These are phyloP conservation scores for Cepphus grylle DNA, from an alignment of 2,113 vertebrate species.

Conservation along the genomic window DNA sequence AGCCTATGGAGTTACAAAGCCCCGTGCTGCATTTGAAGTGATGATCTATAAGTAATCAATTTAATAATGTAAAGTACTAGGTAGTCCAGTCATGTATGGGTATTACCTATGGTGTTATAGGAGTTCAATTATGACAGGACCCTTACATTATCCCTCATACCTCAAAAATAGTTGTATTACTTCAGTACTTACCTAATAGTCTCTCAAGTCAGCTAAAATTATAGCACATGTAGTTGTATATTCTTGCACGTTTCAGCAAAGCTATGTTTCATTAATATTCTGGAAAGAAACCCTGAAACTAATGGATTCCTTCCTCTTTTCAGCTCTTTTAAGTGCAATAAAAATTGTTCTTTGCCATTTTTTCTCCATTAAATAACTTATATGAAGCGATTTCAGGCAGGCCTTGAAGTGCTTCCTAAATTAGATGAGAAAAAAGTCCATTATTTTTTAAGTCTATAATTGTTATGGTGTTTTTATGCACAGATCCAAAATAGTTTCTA, in stretches of 20 bases:
- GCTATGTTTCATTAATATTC: slow-evolving; percentile 22
- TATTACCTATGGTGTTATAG: not conserved
- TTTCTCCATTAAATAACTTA: slow-evolving; percentile 70
- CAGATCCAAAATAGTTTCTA: slow-evolving; percentile 68
- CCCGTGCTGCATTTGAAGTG: not conserved
- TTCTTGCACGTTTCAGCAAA: slow-evolving; percentile 6
- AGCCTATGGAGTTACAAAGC: not conserved
- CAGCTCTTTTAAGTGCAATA: slow-evolving; percentile 37
- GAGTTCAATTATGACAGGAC: not conserved
- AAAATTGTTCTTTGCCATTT: slow-evolving; percentile 64
- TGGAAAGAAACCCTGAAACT: slow-evolving; percentile 45
- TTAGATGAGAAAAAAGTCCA: slow-evolving; percentile 67
- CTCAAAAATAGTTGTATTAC: not conserved
- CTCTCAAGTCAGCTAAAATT: not conserved
- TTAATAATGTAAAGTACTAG: not conserved
- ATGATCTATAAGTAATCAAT: not conserved
- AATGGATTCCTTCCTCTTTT: slow-evolving; percentile 55
- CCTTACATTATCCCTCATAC: not conserved
- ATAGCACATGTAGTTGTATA: not conserved
- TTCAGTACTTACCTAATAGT: not conserved
- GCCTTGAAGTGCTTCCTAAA: slow-evolving; percentile 61
- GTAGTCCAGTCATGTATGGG: not conserved
- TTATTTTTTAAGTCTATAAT: slow-evolving; percentile 77
- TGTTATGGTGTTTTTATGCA: slow-evolving; percentile 61
- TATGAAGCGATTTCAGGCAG: slow-evolving; percentile 56